Conservation (phyloP, 1,140 invertebrate species). For the Caenorhabditis elegans region WBcel235 BX284606.5:9749001-9749500, state of each 20-base stretch:
- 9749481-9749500: slow-evolving; percentile 67
- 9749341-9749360: slow-evolving; percentile 54
- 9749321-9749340: slow-evolving; percentile 51
- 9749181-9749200: no score
- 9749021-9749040: no score
- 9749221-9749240: background rate
- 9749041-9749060: no score
- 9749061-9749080: no score
- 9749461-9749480: slow-evolving; percentile 56
- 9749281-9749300: slow-evolving; percentile 48
- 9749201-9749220: no score
- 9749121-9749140: no score
- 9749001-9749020: no score
- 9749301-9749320: slow-evolving; percentile 52
- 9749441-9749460: slow-evolving; percentile 58
- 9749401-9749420: slow-evolving; percentile 19
- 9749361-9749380: slow-evolving; percentile 2
- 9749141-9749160: no score
- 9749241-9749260: no score
- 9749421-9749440: slow-evolving; percentile 3
- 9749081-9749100: no score
- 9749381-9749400: slow-evolving; percentile 31
- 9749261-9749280: slow-evolving; percentile 30
- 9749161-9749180: no score
- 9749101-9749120: no score